phyloP scores from a whole-genome alignment of 2,888 invertebrate genomes.

The Pycnomerus fuliginosus region DNA sequence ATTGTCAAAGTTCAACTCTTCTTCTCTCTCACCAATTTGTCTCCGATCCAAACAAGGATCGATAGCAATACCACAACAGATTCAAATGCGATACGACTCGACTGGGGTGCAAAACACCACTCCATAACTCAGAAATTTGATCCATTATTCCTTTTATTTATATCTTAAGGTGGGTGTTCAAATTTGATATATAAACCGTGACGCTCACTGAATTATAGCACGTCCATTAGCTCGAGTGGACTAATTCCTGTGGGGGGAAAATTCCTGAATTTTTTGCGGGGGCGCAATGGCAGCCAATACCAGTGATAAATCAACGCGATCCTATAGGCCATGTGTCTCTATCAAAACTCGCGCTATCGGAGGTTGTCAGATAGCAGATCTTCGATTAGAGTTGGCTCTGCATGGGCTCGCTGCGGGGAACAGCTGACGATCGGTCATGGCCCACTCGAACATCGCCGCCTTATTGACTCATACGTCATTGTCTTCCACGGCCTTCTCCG shows the following conservation, averaged over 20 bases:
- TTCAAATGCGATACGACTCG: no score
- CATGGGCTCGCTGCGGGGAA: conserved; percentile 48
- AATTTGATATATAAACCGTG: no score
- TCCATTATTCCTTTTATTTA: no score
- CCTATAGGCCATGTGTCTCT: conserved; percentile 38
- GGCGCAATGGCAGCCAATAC: conserved; percentile 17
- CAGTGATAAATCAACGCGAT: conserved; percentile 29
- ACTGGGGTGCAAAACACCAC: no score
- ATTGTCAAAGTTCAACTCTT: no score
- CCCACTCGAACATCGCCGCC: conserved; percentile 50
- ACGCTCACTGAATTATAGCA: no score
- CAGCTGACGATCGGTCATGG: conserved; percentile 53
- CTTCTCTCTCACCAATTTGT: no score
- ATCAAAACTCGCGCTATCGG: conserved; percentile 38
- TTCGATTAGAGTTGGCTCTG: conserved; percentile 50
- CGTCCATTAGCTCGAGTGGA: no score
- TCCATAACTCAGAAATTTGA: no score
- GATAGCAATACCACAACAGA: conserved; percentile 15
- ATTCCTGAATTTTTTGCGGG: no score
- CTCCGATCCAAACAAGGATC: conserved; percentile 15
- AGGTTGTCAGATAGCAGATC: conserved; percentile 49
- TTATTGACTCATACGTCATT: conserved; percentile 52
- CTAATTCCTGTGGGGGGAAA: no score
- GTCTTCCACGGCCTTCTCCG: conserved; percentile 42
- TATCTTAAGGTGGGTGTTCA: no score